Base-by-base conservation (phyloP, 2,888 invertebrate species). In the Stenodema calcarata region DNA sequence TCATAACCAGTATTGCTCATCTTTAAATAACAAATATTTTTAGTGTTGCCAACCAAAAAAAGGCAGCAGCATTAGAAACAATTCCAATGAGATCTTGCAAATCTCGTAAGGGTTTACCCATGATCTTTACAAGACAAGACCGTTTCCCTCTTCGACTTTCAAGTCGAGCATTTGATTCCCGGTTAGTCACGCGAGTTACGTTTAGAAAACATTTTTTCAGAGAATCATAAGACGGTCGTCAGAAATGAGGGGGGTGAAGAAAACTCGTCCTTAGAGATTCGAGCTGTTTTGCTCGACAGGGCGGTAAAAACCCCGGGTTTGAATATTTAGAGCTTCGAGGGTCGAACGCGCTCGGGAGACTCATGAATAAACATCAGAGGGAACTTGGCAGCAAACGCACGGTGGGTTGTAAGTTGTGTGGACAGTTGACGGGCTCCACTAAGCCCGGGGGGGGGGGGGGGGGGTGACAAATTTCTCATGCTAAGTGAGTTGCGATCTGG, bases 311-410 rank as follows among this genome's bases (percentile, higher is more conserved):
- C 62, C 9, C 62, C 1, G 27, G 62, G 62, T 27, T 62, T 62
- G 62, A 62, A 62, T 62, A 62, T 62, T 62, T n/a, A 23, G 62
- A 62, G 62, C 62, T 0, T 23, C 23, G 23, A 62, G 62, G 62
- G 62, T 62, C 62, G 23, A 62, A 62, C 23, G 62, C 27, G 9
- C 62, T 18, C 78, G 0, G 16, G 47, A 35, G 79, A 11, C 54
- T 80, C 80, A 80, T 80, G 80, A 80, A 80, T 80, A 80, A 80
- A 80, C 80, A 80, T 2, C 54, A 28, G 50, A 80, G 54, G 80
- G 47, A 50, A 80, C 80, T 80, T 54, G 80, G 80, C 80, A 80
- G 28, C 80, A 54, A 80, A 27, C 47, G 50, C 47, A 54, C 50
- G 27, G 54, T 47, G 50, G 80, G 80, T 30, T 44, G 30, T 18